Conservation (phyloP, 2,797 vertebrate species). For the Pseudochaenichthys georgianus region DNA sequence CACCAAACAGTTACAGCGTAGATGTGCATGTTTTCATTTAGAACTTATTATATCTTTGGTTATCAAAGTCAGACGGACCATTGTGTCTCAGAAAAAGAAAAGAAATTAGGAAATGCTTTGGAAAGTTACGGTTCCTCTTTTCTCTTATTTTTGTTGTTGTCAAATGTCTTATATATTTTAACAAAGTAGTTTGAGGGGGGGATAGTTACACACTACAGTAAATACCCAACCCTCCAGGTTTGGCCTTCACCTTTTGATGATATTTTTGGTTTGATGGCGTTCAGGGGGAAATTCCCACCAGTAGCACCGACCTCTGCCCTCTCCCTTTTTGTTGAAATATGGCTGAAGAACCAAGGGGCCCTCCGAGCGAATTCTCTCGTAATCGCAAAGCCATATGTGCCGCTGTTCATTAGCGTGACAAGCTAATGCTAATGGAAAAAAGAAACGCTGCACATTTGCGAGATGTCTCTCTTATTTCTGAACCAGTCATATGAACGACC, state of each 20-base stretch:
- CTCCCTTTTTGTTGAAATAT: constrained; percentile 9
- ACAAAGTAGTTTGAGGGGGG: too few relatives aligned
- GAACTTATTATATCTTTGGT: too few relatives aligned
- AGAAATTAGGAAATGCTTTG: too few relatives aligned
- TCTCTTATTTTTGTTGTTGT: too few relatives aligned
- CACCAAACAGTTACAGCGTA: neutral
- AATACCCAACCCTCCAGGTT: too few relatives aligned
- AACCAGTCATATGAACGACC: constrained; percentile 49
- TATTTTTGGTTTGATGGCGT: neutral
- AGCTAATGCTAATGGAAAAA: constrained; percentile 72
- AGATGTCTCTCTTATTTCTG: constrained; percentile 22
- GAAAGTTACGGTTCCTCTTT: too few relatives aligned
- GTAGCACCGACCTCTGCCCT: neutral
- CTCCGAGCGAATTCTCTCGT: constrained; percentile 4
- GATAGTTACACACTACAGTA: too few relatives aligned
- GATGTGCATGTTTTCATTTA: too few relatives aligned
- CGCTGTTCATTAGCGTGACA: constrained; percentile 60
- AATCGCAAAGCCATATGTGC: constrained; percentile 56
- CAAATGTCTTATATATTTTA: too few relatives aligned
- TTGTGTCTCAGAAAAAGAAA: too few relatives aligned
- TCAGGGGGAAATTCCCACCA: too few relatives aligned
- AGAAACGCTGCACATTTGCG: constrained; percentile 58
- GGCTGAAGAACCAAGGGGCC: constrained; percentile 12
- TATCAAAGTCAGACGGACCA: too few relatives aligned
- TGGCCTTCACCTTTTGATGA: neutral